Evolutionary conservation across 2,113 vertebrate species (phyloP).

Genomic region (Cephalopterus ornatus): DNA sequence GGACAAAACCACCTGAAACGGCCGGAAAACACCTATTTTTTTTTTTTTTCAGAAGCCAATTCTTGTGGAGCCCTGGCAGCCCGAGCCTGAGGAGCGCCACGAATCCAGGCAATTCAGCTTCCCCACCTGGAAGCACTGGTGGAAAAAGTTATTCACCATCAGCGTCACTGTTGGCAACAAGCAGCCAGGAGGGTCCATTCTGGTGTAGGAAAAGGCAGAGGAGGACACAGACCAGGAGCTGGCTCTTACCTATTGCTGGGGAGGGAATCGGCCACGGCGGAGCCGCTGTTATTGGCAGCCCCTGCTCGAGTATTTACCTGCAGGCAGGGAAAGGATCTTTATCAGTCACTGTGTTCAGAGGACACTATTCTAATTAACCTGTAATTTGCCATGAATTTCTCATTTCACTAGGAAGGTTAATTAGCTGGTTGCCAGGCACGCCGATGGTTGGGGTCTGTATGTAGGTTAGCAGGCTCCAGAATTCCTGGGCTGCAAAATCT

Average conservation of each 20-base stretch:
- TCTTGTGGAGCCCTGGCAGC: neutral
- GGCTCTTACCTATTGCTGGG: conserved; percentile 92
- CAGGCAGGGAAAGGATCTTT: conserved; percentile 67
- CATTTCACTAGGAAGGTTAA: conserved; percentile 75
- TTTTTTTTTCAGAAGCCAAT: neutral
- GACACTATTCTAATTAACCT: conserved; percentile 81
- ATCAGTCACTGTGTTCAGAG: conserved; percentile 66
- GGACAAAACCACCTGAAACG: neutral
- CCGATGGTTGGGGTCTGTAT: conserved; percentile 34
- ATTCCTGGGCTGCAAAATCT: neutral
- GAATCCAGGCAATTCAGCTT: neutral
- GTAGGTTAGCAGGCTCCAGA: conserved; percentile 66
- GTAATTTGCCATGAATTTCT: conserved; percentile 77
- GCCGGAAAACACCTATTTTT: neutral
- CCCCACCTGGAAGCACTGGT: neutral
- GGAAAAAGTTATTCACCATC: neutral
- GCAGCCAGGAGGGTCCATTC: neutral
- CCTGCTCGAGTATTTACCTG: conserved; percentile 94
- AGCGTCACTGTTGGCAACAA: neutral
- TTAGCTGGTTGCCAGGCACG: conserved; percentile 74
- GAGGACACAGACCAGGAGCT: neutral
- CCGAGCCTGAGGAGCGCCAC: neutral
- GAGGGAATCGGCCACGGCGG: conserved; percentile 81
- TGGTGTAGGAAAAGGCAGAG: neutral
- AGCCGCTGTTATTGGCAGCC: conserved; percentile 80